Evolutionary conservation across 2,888 invertebrate species (phyloP).

Genomic region (Apoda limacodes): DNA sequence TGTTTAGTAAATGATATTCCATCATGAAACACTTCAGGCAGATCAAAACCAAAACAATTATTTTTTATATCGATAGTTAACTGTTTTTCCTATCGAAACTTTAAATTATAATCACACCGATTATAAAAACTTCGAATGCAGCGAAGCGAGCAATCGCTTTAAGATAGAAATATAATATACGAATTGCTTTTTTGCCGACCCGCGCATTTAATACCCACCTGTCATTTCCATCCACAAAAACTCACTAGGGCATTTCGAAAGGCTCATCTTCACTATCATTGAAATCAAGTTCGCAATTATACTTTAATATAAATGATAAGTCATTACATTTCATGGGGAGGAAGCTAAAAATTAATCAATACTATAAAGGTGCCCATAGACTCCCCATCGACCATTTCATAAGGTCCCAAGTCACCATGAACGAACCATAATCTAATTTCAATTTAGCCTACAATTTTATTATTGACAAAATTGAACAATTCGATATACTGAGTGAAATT

Average conservation of each 20-base stretch:
- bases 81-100: constrained; percentile 30
- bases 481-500: constrained; percentile 48
- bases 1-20: no score
- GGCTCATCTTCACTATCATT: no score
- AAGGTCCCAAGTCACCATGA: constrained; percentile 53
- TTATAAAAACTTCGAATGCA: constrained; percentile 42
- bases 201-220: constrained; percentile 39
- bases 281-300: no score
- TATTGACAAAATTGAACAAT: constrained; percentile 46
- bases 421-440: constrained; percentile 61
- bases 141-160: constrained; percentile 38
- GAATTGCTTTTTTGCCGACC: constrained; percentile 42
- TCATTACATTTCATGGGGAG: constrained; percentile 53
- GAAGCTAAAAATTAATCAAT: constrained; percentile 56
- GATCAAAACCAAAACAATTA: no score
- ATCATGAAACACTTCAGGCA: constrained; percentile 7
- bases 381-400: constrained; percentile 63
- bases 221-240: no score
- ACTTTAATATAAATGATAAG: no score
- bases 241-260: no score
- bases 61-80: no score
- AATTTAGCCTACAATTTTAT: constrained; percentile 53
- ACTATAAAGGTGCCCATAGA: constrained; percentile 40
- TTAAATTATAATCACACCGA: constrained; percentile 31
- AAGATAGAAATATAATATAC: constrained; percentile 40